Percentiles rank a stretch among this genome's conserved stretches.
These are phyloP conservation scores for Drosophila affinis DNA, from an alignment of 2,888 invertebrate genomes.

Conservation along the genomic window DNA sequence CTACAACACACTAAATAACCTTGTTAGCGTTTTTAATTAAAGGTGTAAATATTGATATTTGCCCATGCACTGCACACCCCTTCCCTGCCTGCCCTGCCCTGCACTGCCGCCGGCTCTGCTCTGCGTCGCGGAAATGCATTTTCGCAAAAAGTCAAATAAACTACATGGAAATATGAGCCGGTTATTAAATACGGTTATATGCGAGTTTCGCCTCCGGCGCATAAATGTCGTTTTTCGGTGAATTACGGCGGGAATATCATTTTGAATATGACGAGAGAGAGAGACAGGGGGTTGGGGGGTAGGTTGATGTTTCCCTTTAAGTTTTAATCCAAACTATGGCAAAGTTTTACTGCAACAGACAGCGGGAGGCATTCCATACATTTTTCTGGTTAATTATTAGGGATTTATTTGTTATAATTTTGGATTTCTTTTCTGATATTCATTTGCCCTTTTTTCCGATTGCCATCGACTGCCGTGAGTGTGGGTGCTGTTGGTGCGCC, in stretches of 20 bases:
- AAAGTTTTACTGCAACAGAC: too few species aligned
- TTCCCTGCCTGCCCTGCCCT: too few species aligned
- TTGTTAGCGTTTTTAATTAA: conserved; percentile 84
- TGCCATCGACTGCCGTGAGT: too few species aligned
- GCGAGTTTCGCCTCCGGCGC: conserved; percentile 17
- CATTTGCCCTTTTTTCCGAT: too few species aligned
- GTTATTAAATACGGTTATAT: conserved; percentile 46
- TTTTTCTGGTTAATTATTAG: too few species aligned
- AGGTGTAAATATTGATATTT: conserved; percentile 83
- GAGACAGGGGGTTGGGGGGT: neutral
- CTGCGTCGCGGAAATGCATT: conserved; percentile 68
- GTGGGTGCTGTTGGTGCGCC: too few species aligned
- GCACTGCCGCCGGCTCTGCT: neutral
- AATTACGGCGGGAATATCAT: conserved; percentile 10
- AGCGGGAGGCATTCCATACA: too few species aligned
- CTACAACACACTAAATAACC: conserved; percentile 79
- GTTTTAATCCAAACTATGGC: neutral
- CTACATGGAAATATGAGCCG: conserved; percentile 73
- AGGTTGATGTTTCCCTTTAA: neutral
- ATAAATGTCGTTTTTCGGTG: conserved; percentile 22
- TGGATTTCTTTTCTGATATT: too few species aligned
- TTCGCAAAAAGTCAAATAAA: conserved; percentile 71
- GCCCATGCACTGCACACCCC: conserved; percentile 51
- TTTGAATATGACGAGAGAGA: neutral
- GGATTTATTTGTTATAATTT: too few species aligned